phyloP scores from a whole-genome alignment of 1,140 invertebrate genomes.

The Penaeus chinensis region DNA sequence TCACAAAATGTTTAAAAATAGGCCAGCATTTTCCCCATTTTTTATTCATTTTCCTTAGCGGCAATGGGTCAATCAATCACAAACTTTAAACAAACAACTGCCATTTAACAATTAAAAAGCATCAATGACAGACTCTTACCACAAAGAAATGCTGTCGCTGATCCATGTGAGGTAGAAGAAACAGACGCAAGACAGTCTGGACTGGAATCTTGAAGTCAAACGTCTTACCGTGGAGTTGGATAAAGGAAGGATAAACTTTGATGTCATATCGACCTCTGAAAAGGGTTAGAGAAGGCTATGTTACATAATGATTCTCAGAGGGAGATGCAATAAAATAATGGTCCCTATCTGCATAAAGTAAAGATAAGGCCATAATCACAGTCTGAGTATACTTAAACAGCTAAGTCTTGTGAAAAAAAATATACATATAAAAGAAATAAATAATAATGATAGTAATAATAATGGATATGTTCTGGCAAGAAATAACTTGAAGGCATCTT shows the following conservation, averaged over 20 bases:
- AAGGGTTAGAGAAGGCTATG: slow-evolving; percentile 72
- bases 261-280: slow-evolving; percentile 95
- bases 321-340: not conserved
- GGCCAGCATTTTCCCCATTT: too few relatives aligned
- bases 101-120: slow-evolving; percentile 62
- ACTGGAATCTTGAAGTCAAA: slow-evolving; percentile 99
- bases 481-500: too few relatives aligned
- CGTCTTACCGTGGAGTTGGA: slow-evolving; percentile 99
- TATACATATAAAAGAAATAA: too few relatives aligned
- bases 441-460: too few relatives aligned
- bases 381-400: too few relatives aligned
- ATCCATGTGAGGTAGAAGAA: slow-evolving; percentile 97
- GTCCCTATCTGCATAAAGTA: too few relatives aligned
- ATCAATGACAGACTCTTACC: slow-evolving; percentile 71
- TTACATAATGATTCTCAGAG: not conserved
- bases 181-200: slow-evolving; percentile 93
- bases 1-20: too few relatives aligned
- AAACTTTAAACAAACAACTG: not conserved
- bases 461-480: too few relatives aligned
- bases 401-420: too few relatives aligned
- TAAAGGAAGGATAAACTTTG: slow-evolving; percentile 96
- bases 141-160: slow-evolving; percentile 98
- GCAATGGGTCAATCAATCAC: too few relatives aligned
- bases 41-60: too few relatives aligned
- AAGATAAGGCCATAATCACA: too few relatives aligned